A percentile compares a stretch with the other conserved stretches of the same genome.
These are phyloP conservation scores for Loris lydekkerianus DNA, from an alignment of 2,797 vertebrate genomes.

Conservation along the genomic window DNA sequence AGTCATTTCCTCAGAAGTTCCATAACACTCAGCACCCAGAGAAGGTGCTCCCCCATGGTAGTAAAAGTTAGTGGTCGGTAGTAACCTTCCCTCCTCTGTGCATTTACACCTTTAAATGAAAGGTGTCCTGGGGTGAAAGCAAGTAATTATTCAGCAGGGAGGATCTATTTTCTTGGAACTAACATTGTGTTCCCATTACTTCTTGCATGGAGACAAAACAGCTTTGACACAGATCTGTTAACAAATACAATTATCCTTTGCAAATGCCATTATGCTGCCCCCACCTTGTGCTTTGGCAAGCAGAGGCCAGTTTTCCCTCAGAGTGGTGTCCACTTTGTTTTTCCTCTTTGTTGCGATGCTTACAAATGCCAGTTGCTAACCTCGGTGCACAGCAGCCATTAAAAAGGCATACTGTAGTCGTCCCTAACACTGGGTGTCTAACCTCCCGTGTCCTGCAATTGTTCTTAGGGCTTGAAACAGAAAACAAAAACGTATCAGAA, in stretches of 20 bases:
- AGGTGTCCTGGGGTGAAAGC: background rate
- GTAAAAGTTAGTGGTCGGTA: background rate
- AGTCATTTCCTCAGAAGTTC: background rate
- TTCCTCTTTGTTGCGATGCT: constrained; percentile 24
- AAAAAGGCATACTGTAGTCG: constrained; percentile 60
- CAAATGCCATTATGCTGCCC: background rate
- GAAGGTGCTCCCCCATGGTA: background rate
- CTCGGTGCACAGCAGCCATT: constrained; percentile 72
- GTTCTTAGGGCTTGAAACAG: constrained; percentile 56
- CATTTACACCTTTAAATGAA: background rate
- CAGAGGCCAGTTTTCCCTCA: background rate
- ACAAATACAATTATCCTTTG: background rate
- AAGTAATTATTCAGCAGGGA: background rate
- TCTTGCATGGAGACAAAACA: background rate
- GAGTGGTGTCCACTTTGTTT: background rate
- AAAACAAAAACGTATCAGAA: constrained; percentile 70
- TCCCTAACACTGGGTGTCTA: constrained; percentile 72
- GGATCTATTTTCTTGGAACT: background rate
- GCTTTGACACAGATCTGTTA: background rate
- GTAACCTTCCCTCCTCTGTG: background rate
- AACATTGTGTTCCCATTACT: background rate
- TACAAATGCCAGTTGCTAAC: background rate
- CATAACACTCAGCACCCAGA: background rate
- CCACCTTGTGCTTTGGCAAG: background rate
- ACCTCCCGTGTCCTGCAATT: constrained; percentile 38